Evolutionary conservation across 2,113 vertebrate genomes (phyloP), one percentile per base, ranked within the genome.

Genomic region (Heterotilapia buettikoferi): DNA sequence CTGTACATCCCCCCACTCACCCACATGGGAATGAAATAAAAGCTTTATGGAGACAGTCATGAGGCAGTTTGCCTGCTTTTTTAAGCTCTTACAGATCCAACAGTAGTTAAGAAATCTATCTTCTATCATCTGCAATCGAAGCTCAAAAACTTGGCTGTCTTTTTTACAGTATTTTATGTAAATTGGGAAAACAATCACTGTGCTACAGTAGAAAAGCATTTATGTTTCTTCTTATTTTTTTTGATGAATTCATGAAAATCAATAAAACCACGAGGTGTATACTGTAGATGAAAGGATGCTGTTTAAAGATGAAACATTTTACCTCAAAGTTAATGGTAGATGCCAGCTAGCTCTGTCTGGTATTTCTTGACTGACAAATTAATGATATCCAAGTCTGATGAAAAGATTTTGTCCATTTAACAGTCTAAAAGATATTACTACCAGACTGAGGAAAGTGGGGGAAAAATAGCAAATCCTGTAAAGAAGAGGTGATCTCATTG

Each of bases 1-100:
- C 79, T 84, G 89, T 87, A 78, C 29, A 9, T 63, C 84, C 80
- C 36, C 84, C 52, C 59, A 84, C 81, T 53, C 61, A 52, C 52
- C 68, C 82, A 85, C 59, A 71, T 18, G 33, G 47, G 26, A 61
- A 45, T 43, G 9, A 53, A 88, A 16, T 7, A 9, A 71, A 47
- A 66, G 56, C 78, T 57, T 88, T 73, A 73, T 50, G n/a, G 76
- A 26, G 31, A 71, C 24, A 82, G 73, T 50, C 59, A 13, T 52
- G 19, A 73, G 7, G 4, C 26, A 82, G 31, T 81, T 53, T 78
- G 6, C 36, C 18, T 29, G 66, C n/a, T 7, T 52, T n/a, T 33
- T 79, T 6, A 63, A 43, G 50, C 38, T 38, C 57, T 61, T 66
- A 43, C 29, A 18, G 5, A 73, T 59, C 38, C 24, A 54, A 0